Evolutionary conservation across 1,140 invertebrate species (phyloP), one percentile per base, ranked within the genome.

Genomic region (Caenorhabditis latens): DNA sequence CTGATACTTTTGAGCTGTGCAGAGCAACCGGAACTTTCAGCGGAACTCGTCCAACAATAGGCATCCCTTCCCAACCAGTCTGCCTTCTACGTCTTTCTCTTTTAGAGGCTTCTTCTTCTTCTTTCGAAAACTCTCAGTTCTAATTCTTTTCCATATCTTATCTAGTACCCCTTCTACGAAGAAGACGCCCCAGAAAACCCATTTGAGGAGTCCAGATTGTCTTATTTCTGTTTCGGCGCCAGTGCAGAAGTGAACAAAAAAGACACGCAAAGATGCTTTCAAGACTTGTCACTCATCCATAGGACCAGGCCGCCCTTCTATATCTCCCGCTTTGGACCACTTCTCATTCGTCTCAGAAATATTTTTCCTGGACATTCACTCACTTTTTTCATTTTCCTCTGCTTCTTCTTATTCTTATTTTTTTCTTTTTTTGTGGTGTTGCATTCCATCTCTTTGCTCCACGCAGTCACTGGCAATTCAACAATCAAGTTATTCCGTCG

Each of bases 71-170:
- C 61, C 24, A 58, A 58, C 57, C 57, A 58, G 57, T n/a, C 57
- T 53, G 16, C n/a, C 55, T 53, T n/a, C 55, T 58, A 16, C 55
- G 24, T 63, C 61, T 50, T 79, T 46, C 13, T 9, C 24, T 67
- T 75, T 42, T 5, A 21, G 32, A 40, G 63, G 11, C 63, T 75
- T 75, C 53, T 61, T 32, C 53, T 61, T 32, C 32, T 32, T 32
- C 32, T 32, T 32, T 40, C 58, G 19, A 84, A 40, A 84, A 42
- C 83, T 61, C 83, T 83, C 50, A 61, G 48, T 61, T 83, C 50
- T 65, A 84, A 84, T 65, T 84, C 83, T 46, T 84, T 84, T 84
- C 55, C 83, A 58, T 84, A 61, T 84, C 58, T 84, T 84, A 63
- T 65, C 55, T 84, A 84, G 58, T 84, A 79, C 71, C 46, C 21